phyloP scores from a whole-genome alignment of 2,797 vertebrate genomes.

The Pangasius mekongensis region DNA sequence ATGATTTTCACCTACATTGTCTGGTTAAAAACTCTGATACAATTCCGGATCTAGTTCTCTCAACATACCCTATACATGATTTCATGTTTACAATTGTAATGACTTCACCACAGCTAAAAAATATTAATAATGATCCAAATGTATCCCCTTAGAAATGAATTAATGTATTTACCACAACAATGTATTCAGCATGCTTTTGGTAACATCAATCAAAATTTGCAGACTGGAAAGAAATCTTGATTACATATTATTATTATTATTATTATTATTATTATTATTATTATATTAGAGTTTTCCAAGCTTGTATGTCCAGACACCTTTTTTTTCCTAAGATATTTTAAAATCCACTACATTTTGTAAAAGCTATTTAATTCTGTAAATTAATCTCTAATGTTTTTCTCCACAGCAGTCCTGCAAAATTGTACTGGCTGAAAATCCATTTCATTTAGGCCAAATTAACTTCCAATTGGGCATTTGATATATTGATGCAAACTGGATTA shows the following conservation, averaged over 20 bases:
- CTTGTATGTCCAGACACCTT: background rate
- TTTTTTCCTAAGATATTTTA: too few relatives aligned
- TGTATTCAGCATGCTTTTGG: background rate
- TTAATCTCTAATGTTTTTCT: constrained; percentile 14
- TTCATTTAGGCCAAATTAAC: constrained; percentile 52
- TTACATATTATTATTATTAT: background rate
- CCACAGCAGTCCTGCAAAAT: background rate
- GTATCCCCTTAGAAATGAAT: background rate
- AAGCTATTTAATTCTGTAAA: constrained; percentile 10
- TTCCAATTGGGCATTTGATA: constrained; percentile 46
- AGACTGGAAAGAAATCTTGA: background rate
- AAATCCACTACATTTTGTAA: background rate
- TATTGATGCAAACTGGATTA: constrained; percentile 37
- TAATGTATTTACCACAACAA: background rate
- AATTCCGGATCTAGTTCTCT: background rate
- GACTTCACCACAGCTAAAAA: background rate
- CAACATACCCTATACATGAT: background rate
- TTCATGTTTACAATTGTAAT: background rate
- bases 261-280: background rate
- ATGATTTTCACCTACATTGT: background rate
- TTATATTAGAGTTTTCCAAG: background rate
- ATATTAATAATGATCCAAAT: background rate
- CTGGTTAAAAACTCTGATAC: background rate
- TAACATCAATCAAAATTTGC: background rate
- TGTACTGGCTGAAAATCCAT: constrained; percentile 9